A percentile compares a stretch with the other conserved stretches of the same genome.
Conservation (phyloP, 37 sponge, comb jelly and placozoan genomes). For the Ephydatia muelleri region DNA sequence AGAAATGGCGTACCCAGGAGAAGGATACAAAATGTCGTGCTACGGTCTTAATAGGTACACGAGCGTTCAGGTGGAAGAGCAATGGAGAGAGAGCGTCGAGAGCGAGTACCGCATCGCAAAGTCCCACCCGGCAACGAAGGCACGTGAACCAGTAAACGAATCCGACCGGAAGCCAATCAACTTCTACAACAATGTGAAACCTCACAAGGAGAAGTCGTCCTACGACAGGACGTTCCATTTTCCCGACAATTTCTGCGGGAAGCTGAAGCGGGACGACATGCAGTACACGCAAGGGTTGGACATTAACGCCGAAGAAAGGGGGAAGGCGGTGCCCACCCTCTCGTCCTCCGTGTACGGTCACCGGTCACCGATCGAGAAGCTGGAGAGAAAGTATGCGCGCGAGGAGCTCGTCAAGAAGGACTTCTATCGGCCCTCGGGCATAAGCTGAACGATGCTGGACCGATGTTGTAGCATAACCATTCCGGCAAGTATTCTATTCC, state of each 20-base stretch:
- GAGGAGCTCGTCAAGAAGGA: conserved; percentile 87
- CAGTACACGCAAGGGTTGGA: conserved; percentile 85
- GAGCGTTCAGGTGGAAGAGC: conserved; percentile 78
- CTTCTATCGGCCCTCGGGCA: conserved; percentile 83
- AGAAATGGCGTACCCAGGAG: conserved; percentile 89
- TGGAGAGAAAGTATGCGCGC: conserved; percentile 65
- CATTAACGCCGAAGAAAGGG: conserved; percentile 69
- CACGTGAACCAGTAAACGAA: neutral
- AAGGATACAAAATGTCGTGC: conserved; percentile 91
- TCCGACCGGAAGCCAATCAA: neutral
- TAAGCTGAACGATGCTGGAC: neutral
- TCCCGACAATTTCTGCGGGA: conserved; percentile 85
- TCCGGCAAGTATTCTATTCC: neutral
- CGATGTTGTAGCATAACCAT: no score
- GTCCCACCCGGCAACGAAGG: conserved; percentile 11
- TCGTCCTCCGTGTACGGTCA: conserved; percentile 90
- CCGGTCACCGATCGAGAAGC: conserved; percentile 62
- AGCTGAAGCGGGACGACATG: conserved; percentile 89
- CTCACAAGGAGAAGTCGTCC: neutral
- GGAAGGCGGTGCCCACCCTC: conserved; percentile 76
- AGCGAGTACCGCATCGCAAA: conserved; percentile 47
- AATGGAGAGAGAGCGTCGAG: conserved; percentile 81
- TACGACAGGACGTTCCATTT: conserved; percentile 77
- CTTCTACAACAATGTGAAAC: conserved; percentile 63
- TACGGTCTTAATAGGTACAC: conserved; percentile 89